phyloP scores from a whole-genome alignment of 2,888 invertebrate genomes.

The Ellobium chinense region DNA sequence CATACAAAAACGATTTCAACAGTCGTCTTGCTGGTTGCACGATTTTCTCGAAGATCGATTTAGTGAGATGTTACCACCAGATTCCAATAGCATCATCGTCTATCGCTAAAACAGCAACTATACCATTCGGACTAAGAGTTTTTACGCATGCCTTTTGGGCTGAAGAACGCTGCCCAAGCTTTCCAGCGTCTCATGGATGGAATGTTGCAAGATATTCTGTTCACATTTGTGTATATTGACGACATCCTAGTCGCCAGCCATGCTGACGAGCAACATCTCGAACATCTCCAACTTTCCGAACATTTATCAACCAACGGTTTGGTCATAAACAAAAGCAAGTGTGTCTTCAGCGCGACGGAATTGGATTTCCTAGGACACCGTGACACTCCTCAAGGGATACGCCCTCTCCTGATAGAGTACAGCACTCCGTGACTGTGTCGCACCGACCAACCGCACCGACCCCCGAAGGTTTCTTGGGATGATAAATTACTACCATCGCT shows the following conservation, averaged over 20 bases:
- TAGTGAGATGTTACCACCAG: slow-evolving; percentile 49
- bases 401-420: not conserved
- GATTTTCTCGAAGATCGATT: slow-evolving; percentile 49
- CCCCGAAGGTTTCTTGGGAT: slow-evolving; percentile 11
- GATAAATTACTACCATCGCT: slow-evolving; percentile 37
- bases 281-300: slow-evolving; percentile 11
- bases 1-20: slow-evolving; percentile 48
- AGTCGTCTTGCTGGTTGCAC: slow-evolving; percentile 43
- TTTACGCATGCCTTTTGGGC: no score
- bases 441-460: no score
- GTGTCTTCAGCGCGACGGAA: slow-evolving; percentile 15
- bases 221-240: slow-evolving; percentile 15
- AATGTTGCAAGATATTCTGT: slow-evolving; percentile 1
- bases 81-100: slow-evolving; percentile 41
- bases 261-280: slow-evolving; percentile 13
- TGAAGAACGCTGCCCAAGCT: no score
- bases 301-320: slow-evolving; percentile 25
- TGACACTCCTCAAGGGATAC: slow-evolving; percentile 23
- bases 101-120: slow-evolving; percentile 46
- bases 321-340: slow-evolving; percentile 35
- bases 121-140: slow-evolving; percentile 41
- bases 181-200: slow-evolving; percentile 27
- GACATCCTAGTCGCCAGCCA: slow-evolving; percentile 18
- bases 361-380: slow-evolving; percentile 33
- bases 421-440: no score